Percentiles rank a stretch among this genome's conserved stretches.
Evolutionary conservation across 92 coral and sea anemone species (phyloP).

Genomic region (Nematostella vectensis): DNA sequence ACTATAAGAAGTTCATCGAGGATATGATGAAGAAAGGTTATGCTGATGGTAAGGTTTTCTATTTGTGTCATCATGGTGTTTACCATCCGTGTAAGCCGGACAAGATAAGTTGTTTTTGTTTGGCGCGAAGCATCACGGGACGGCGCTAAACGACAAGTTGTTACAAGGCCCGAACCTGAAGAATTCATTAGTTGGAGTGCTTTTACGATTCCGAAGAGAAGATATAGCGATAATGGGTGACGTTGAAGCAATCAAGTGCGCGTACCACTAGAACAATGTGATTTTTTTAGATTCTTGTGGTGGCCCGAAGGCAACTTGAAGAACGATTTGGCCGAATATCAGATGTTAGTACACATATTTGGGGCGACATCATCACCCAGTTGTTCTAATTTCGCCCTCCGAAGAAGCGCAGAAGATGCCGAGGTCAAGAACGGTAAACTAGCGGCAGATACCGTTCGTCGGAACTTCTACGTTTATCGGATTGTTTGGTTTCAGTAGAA

Average conservation of each 20-base stretch:
- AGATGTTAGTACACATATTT: slow-evolving; percentile 13
- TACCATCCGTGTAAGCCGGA: slow-evolving; percentile 42
- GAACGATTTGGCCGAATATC: slow-evolving; percentile 4
- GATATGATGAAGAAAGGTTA: slow-evolving; percentile 41
- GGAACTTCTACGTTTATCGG: not conserved
- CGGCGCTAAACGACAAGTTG: slow-evolving; percentile 40
- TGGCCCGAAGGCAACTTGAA: slow-evolving; percentile 27
- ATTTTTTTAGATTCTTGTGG: slow-evolving; percentile 31
- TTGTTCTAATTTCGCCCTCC: not conserved
- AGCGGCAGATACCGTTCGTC: not conserved
- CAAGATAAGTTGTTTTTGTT: slow-evolving; percentile 42
- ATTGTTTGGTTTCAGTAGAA: not conserved
- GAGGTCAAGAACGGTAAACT: not conserved
- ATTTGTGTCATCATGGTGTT: slow-evolving; percentile 51
- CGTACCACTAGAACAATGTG: slow-evolving; percentile 34
- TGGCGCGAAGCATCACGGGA: slow-evolving; percentile 30
- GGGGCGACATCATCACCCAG: slow-evolving; percentile 3
- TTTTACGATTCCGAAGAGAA: slow-evolving; percentile 24
- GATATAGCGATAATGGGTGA: slow-evolving; percentile 31
- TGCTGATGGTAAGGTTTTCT: slow-evolving; percentile 43
- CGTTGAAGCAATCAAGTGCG: slow-evolving; percentile 41
- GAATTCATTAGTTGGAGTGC: slow-evolving; percentile 41
- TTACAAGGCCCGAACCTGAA: slow-evolving; percentile 51
- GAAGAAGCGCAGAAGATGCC: not conserved
- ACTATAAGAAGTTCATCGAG: slow-evolving; percentile 36